These are phyloP conservation scores for Augochlora pura DNA, from an alignment of 1,140 invertebrate genomes.

Conservation along the genomic window DNA sequence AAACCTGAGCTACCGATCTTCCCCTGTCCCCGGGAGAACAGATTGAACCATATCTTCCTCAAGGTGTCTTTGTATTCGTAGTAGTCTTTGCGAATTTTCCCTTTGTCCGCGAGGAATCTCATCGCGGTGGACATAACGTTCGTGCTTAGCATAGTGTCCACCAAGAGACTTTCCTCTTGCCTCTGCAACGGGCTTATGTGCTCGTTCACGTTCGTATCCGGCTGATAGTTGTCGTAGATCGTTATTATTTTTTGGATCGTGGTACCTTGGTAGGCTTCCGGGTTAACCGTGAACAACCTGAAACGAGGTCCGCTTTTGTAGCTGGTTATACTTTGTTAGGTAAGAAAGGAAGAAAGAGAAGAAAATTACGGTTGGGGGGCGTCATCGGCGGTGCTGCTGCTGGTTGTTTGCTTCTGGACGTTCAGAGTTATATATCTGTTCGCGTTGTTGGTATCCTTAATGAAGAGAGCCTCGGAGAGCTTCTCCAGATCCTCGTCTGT, in stretches of 20 bases:
- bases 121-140: slow-evolving; percentile 83
- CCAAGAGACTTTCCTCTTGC: slow-evolving; percentile 82
- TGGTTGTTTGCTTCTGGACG: slow-evolving; percentile 86
- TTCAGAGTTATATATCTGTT: slow-evolving; percentile 85
- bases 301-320: slow-evolving; percentile 33
- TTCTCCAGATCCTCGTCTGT: slow-evolving; percentile 84
- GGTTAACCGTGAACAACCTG: slow-evolving; percentile 84
- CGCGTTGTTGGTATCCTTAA: slow-evolving; percentile 86
- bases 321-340: neutral
- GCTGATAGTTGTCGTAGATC: slow-evolving; percentile 89
- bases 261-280: slow-evolving; percentile 82
- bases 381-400: slow-evolving; percentile 84
- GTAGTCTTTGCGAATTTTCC: slow-evolving; percentile 74
- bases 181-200: slow-evolving; percentile 85
- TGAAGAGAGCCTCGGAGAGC: slow-evolving; percentile 86
- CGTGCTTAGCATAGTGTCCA: slow-evolving; percentile 84
- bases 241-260: slow-evolving; percentile 85
- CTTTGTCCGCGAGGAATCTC: slow-evolving; percentile 82
- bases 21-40: slow-evolving; percentile 89
- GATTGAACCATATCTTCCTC: slow-evolving; percentile 89
- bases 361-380: slow-evolving; percentile 85
- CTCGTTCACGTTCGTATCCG: slow-evolving; percentile 88
- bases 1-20: slow-evolving; percentile 91
- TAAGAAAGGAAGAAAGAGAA: too few relatives aligned
- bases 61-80: slow-evolving; percentile 86